Evolutionary conservation across 2,888 invertebrate species (phyloP).

Genomic region (Ceraclea dissimilis): DNA sequence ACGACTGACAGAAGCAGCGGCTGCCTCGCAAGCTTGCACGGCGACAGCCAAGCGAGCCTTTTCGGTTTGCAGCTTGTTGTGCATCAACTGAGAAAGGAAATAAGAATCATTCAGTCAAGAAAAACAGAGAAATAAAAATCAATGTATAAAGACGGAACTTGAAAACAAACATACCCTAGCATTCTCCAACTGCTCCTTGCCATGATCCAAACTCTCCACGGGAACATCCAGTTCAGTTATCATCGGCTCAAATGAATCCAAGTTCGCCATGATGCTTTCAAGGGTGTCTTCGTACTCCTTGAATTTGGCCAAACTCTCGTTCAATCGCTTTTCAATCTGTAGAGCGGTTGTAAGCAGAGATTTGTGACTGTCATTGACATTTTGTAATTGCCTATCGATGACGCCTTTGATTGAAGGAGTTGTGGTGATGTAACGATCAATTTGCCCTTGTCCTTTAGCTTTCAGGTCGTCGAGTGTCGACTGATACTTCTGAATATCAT

Average conservation of each 20-base stretch:
- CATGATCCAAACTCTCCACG: slow-evolving; percentile 65
- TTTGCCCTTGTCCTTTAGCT: slow-evolving; percentile 75
- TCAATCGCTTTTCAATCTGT: slow-evolving; percentile 81
- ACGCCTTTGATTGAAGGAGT: slow-evolving; percentile 68
- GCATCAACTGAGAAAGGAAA: slow-evolving; percentile 45
- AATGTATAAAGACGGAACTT: too few relatives aligned
- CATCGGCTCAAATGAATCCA: slow-evolving; percentile 72
- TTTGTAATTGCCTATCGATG: slow-evolving; percentile 78
- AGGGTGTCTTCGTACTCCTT: slow-evolving; percentile 88
- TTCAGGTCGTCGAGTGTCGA: slow-evolving; percentile 73
- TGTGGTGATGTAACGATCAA: slow-evolving; percentile 66
- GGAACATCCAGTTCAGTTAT: slow-evolving; percentile 70
- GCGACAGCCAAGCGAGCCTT: slow-evolving; percentile 79
- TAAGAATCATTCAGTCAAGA: background rate
- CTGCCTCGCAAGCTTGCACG: slow-evolving; percentile 88
- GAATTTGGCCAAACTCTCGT: slow-evolving; percentile 86
- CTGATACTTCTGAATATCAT: slow-evolving; percentile 79
- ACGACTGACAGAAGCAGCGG: slow-evolving; percentile 83
- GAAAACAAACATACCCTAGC: slow-evolving; percentile 55
- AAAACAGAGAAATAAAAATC: background rate
- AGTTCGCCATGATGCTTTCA: slow-evolving; percentile 73
- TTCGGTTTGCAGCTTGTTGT: slow-evolving; percentile 82
- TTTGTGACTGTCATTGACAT: slow-evolving; percentile 90
- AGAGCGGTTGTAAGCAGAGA: slow-evolving; percentile 81
- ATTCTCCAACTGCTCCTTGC: slow-evolving; percentile 63